A percentile compares a stretch with the other conserved stretches of the same genome.
These are phyloP conservation scores for Drosophila parabipectinata DNA, from an alignment of 1,140 invertebrate genomes.

Conservation along the genomic window DNA sequence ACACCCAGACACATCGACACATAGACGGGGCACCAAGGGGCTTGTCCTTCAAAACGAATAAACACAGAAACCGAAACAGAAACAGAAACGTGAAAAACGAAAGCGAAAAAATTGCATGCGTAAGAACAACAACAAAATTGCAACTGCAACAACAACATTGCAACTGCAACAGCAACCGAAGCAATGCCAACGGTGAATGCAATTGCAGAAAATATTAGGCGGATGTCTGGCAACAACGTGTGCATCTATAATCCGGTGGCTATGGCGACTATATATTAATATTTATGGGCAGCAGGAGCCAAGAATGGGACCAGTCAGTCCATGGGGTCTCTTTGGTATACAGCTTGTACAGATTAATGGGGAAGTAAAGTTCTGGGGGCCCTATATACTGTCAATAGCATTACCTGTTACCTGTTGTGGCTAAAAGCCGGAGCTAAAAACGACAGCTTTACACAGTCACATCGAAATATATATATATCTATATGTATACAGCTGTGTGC, in stretches of 20 bases:
- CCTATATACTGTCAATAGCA: constrained; percentile 9
- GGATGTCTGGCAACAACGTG: constrained; percentile 71
- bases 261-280: constrained; percentile 40
- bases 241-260: constrained; percentile 70
- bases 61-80: constrained; percentile 67
- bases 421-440: constrained; percentile 18
- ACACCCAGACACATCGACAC: constrained; percentile 68
- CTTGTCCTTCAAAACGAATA: constrained; percentile 76
- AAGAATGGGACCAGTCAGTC: constrained; percentile 42
- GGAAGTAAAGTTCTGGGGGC: constrained; percentile 21
- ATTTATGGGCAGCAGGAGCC: constrained; percentile 64
- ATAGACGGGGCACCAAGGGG: constrained; percentile 26
- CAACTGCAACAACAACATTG: not conserved
- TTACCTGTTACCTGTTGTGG: constrained; percentile 35
- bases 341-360: constrained; percentile 13
- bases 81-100: constrained; percentile 42
- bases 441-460: not conserved
- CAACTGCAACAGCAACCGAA: constrained; percentile 24
- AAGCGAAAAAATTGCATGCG: constrained; percentile 59
- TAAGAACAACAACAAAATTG: constrained; percentile 60
- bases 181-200: constrained; percentile 19
- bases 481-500: constrained; percentile 52
- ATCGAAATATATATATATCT: not conserved
- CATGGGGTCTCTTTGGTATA: constrained; percentile 26
- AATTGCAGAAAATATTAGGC: constrained; percentile 71